Conservation (phyloP, 1,140 invertebrate genomes). For the Zaprionus tsacasi region DNA sequence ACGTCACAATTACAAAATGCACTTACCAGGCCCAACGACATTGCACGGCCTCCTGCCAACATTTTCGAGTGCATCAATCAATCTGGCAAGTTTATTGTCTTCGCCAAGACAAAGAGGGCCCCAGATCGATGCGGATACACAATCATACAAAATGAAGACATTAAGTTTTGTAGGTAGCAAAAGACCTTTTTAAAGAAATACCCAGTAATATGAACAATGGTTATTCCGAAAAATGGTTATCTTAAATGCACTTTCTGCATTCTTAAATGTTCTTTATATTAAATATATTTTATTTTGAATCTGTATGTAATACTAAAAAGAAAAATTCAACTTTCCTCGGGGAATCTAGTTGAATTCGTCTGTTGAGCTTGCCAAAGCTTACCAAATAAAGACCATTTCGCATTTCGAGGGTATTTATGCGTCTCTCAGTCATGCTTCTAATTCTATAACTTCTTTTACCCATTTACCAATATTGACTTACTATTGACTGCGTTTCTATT, state of each 20-base stretch:
- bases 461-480: conserved; percentile 4
- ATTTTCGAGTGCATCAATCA: conserved; percentile 53
- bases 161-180: conserved; percentile 43
- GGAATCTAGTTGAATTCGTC: too few species aligned
- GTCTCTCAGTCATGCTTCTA: not conserved
- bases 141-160: conserved; percentile 39
- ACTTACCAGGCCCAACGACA: conserved; percentile 50
- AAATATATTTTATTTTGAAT: too few species aligned
- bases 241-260: too few species aligned
- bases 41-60: conserved; percentile 24
- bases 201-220: not conserved
- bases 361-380: too few species aligned
- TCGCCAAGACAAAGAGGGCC: conserved; percentile 31
- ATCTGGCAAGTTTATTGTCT: conserved; percentile 51
- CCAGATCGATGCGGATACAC: conserved; percentile 21
- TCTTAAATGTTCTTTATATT: too few species aligned
- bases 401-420: not conserved
- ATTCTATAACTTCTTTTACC: not conserved
- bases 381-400: not conserved
- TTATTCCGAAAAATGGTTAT: too few species aligned
- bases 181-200: conserved; percentile 10
- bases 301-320: too few species aligned
- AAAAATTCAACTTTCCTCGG: too few species aligned
- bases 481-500: conserved; percentile 33
- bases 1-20: conserved; percentile 56